A percentile compares a stretch with the other conserved stretches of the same genome.
These are phyloP conservation scores for Anomalospiza imberbis DNA, from an alignment of 2,797 vertebrate genomes.

Conservation along the genomic window DNA sequence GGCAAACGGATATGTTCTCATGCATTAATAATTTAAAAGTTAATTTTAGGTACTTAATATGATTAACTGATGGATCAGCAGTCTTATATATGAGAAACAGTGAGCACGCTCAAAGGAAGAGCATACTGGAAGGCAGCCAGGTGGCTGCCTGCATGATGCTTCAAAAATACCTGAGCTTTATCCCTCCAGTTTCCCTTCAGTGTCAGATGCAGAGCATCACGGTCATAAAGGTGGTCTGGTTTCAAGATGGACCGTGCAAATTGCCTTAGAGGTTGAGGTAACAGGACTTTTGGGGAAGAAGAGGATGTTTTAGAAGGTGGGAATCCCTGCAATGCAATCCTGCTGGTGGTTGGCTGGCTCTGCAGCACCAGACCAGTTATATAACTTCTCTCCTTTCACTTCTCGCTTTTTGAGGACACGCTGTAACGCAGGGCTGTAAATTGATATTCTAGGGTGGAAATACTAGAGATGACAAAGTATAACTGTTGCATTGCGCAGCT, in stretches of 20 bases:
- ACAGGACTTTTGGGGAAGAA: neutral
- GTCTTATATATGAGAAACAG: slow-evolving; percentile 21
- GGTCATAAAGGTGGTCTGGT: neutral
- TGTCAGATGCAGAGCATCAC: accelerated
- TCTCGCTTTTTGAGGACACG: slow-evolving; percentile 6
- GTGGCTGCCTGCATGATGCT: neutral
- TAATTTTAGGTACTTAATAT: slow-evolving; percentile 33
- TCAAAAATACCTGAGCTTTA: slow-evolving; percentile 23
- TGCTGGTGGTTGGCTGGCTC: neutral
- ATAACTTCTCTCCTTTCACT: slow-evolving; percentile 12
- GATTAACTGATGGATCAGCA: slow-evolving; percentile 64
- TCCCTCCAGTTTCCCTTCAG: neutral
- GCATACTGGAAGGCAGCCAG: slow-evolving; percentile 9
- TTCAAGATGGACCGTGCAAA: neutral
- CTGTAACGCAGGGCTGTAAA: neutral
- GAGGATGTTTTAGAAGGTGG: neutral
- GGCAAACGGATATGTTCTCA: slow-evolving; percentile 25
- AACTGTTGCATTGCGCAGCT: neutral
- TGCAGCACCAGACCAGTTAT: neutral
- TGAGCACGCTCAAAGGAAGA: slow-evolving; percentile 19
- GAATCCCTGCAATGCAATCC: neutral
- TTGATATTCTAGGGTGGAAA: slow-evolving; percentile 43
- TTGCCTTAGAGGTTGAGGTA: neutral
- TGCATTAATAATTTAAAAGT: slow-evolving; percentile 49
- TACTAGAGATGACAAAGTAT: slow-evolving; percentile 26